phyloP scores from a whole-genome alignment of 2,113 vertebrate species.

The Thalassarche chlororhynchos region DNA sequence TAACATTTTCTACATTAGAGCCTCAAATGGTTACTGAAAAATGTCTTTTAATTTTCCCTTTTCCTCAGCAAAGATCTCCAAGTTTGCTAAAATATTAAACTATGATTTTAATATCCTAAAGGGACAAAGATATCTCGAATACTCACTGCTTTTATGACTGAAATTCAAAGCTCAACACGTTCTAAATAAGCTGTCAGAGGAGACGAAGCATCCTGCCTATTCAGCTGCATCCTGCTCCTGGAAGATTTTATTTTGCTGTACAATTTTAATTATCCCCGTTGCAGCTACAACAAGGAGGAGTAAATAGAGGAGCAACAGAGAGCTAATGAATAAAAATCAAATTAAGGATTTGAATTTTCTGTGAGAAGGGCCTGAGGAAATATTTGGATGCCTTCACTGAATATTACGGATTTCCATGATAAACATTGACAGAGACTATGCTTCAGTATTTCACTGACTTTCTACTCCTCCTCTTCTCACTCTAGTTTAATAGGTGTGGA shows the following conservation, averaged over 20 bases:
- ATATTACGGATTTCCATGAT: not conserved
- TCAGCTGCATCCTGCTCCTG: conserved; percentile 2
- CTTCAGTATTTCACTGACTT: not conserved
- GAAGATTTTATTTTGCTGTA: not conserved
- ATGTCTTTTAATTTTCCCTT: not conserved
- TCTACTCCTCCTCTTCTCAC: not conserved
- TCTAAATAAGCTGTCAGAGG: not conserved
- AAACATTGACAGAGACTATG: not conserved
- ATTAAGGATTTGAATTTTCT: not conserved
- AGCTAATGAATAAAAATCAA: conserved; percentile 13
- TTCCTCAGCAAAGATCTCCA: not conserved
- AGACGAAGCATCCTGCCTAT: not conserved
- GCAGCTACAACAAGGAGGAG: not conserved
- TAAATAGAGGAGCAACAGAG: not conserved
- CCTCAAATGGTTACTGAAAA: not conserved
- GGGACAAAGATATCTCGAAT: not conserved
- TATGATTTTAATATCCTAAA: not conserved
- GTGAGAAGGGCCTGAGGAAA: not conserved
- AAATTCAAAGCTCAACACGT: not conserved
- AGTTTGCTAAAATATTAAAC: not conserved
- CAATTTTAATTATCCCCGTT: conserved; percentile 20
- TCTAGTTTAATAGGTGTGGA: not conserved
- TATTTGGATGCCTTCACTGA: not conserved
- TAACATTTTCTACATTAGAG: not conserved
- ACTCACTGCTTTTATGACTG: not conserved